Evolutionary conservation across 2,113 vertebrate genomes (phyloP).

Genomic region (Circaetus gallicus): DNA sequence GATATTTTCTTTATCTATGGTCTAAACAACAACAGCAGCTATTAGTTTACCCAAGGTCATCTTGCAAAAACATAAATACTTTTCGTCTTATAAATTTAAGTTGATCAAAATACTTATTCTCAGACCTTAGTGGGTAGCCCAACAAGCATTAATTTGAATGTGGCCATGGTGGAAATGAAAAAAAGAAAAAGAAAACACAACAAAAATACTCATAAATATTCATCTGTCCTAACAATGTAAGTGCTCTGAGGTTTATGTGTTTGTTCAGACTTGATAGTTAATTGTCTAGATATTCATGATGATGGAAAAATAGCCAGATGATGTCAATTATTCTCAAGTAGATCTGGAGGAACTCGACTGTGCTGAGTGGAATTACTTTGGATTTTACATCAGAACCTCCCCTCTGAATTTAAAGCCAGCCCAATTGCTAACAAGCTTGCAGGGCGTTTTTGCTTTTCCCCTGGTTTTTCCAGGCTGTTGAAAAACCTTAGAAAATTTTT

Average conservation of each 20-base stretch:
- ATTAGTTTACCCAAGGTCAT: not conserved
- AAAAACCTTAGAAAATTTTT: not conserved
- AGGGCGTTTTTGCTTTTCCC: not conserved
- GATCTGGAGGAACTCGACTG: not conserved
- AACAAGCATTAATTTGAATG: not conserved
- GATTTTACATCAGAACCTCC: not conserved
- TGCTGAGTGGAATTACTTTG: not conserved
- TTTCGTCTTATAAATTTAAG: not conserved
- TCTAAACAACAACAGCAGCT: not conserved
- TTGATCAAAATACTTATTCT: not conserved
- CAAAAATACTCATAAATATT: not conserved
- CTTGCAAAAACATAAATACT: not conserved
- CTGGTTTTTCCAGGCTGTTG: not conserved
- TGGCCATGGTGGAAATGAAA: not conserved
- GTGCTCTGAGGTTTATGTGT: not conserved
- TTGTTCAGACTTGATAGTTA: not conserved
- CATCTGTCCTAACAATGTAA: not conserved
- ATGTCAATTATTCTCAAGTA: not conserved
- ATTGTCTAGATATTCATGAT: not conserved
- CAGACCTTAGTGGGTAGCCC: not conserved
- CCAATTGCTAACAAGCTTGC: not conserved
- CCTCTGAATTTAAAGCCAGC: not conserved
- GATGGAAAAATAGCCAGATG: not conserved
- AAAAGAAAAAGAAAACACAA: not conserved
- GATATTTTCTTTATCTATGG: not conserved